Evolutionary conservation across 2,888 invertebrate genomes (phyloP).

Genomic region (Lepidochitona cinerea): DNA sequence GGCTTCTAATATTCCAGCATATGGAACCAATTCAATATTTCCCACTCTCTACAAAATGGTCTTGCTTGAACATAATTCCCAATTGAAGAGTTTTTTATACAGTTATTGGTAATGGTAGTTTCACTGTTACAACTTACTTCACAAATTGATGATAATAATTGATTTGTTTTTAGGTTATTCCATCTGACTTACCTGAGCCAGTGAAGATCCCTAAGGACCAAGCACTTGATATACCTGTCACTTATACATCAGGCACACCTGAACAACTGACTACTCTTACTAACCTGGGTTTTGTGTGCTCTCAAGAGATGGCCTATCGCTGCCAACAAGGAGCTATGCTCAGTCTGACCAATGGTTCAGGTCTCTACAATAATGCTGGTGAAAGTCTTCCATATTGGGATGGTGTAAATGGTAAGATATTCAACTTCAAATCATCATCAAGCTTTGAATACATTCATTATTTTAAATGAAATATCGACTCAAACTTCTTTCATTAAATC

Average conservation of each 20-base stretch:
- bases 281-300: neutral
- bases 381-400: neutral
- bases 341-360: neutral
- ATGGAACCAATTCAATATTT: too few species aligned
- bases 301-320: neutral
- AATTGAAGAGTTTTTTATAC: too few species aligned
- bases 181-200: neutral
- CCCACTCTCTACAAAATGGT: too few species aligned
- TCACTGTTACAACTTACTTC: too few species aligned
- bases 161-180: neutral
- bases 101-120: too few species aligned
- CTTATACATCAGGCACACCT: neutral
- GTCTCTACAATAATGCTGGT: neutral
- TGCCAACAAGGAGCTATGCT: neutral
- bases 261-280: neutral
- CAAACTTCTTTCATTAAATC: too few species aligned
- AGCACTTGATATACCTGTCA: neutral
- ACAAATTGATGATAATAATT: too few species aligned
- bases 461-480: too few species aligned
- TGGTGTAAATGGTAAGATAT: neutral
- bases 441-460: too few species aligned
- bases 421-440: too few species aligned
- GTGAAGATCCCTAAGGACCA: neutral
- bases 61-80: too few species aligned
- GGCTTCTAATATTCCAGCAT: too few species aligned